Evolutionary conservation across 1,140 invertebrate genomes (phyloP).

Genomic region (Diachasma alloeum): DNA sequence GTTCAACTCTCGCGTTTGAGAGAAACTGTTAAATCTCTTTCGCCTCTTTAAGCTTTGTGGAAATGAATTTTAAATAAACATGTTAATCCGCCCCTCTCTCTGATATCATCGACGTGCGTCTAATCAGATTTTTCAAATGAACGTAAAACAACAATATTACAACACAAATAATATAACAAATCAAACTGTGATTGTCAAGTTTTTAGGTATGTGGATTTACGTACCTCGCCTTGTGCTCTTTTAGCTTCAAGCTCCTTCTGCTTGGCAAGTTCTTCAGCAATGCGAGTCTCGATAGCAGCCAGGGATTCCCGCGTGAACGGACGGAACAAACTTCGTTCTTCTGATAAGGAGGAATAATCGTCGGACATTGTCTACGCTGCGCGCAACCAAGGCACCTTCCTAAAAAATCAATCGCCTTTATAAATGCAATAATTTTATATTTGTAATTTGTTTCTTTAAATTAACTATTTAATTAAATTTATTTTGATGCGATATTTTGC

Average conservation of each 20-base stretch:
- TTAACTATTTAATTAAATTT: too few species aligned
- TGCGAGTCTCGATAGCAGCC: constrained; percentile 90
- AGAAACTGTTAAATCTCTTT: too few species aligned
- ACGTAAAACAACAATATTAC: not conserved
- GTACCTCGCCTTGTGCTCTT: constrained; percentile 92
- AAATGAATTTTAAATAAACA: too few species aligned
- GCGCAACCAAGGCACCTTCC: constrained; percentile 65
- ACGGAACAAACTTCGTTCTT: constrained; percentile 95
- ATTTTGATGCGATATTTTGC: too few species aligned
- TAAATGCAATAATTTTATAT: too few species aligned
- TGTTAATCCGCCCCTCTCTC: too few species aligned
- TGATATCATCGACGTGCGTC: too few species aligned
- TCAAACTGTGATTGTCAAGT: not conserved
- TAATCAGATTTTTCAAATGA: not conserved
- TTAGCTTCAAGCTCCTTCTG: constrained; percentile 96
- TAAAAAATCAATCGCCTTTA: too few species aligned
- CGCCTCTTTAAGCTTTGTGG: too few species aligned
- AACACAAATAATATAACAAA: not conserved
- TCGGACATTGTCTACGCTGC: constrained; percentile 79
- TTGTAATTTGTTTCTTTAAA: too few species aligned
- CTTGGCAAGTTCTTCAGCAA: constrained; percentile 93
- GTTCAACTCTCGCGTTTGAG: too few species aligned
- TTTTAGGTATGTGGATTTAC: constrained; percentile 29
- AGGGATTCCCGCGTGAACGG: constrained; percentile 97
- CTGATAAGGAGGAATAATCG: constrained; percentile 87